Evolutionary conservation across 2,888 invertebrate genomes (phyloP), one percentile per base, ranked within the genome.

Genomic region (Chloromyia formosa): DNA sequence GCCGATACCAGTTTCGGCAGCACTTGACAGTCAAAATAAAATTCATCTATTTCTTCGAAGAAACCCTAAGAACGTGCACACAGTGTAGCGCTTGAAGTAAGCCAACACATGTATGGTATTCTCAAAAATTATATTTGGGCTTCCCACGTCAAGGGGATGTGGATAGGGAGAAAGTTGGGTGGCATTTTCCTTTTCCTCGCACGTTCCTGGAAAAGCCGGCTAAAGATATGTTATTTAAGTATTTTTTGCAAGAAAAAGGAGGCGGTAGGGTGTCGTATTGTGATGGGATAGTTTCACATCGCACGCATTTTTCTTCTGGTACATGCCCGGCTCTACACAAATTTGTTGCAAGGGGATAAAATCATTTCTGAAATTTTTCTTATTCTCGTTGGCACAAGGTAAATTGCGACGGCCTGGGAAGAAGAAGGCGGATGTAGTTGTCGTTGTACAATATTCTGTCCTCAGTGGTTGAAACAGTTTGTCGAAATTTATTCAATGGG

Each of bases 311-410:
- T 27, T 60, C n/a, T 40, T n/a, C n/a, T 16, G 27, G 35, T 27
- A 61, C 35, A 61, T 61, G 61, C 23, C 23, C 16, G 16, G 14
- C 1, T n/a, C 20, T 4, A 3, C 45, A 18, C 27, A 22, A 60
- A 60, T 18, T n/a, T 3, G 9, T 18, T 16, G 18, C 40, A 12
- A 60, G 42, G 42, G 14, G n/a, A 66, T n/a, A 14, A 66, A 22
- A 62, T 76, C 53, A 64, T 62, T 74, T 45, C 74, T 74, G 69
- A 73, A 75, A 75, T 75, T 60, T 71, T 35, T 68, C 49, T 20
- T 69, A 12, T 60, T 75, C n/a, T n/a, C n/a, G n/a, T 54, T 5
- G n/a, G 16, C 5, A 16, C 16, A 16, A 54, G 54, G 54, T 54
- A 12, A 42, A 42, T 12, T 42, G 42, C 7, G 42, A 12, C n/a